Evolutionary conservation across 1,140 invertebrate species (phyloP), one percentile per base, ranked within the genome.

Genomic region (Trissolcus basalis): DNA sequence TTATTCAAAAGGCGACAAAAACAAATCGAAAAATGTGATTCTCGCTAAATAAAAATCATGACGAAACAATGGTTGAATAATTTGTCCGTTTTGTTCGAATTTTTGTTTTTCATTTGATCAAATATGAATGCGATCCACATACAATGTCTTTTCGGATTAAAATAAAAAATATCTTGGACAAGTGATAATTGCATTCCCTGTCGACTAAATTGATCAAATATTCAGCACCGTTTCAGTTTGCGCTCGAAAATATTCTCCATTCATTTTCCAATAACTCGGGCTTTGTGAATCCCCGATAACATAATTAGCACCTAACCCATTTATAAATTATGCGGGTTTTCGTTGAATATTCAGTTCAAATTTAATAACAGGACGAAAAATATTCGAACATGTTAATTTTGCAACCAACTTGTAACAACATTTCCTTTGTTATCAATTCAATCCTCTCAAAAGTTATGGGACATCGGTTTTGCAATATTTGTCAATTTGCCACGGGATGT

Each of bases 171-270:
- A 10, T 12, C 11, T 15, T 4, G 47, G 7, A 56, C 36, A 63
- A 71, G 68, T 58, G 68, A 58, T 71, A 71, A 71, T 71, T 71
- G 45, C 53, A 64, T 71, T 64, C 43, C 19, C 13, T 47, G 47
- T 53, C 47, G 9, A 51, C 32, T 15, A 39, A 61, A 58, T 59
- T 59, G 51, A 71, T 71, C 54, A 53, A 71, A 71, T 71, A 63
- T 71, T 50, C 58, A 56, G 44, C 39, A 50, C 39, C 27, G 27
- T 47, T 63, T 47, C 14, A 58, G 54, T 32, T 50, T 70, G 19
- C 43, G 68, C 19, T 43, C 55, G 6, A 48, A 47, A 50, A 58
- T 47, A 63, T 58, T 71, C 53, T 71, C 56, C 58, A 71, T 63
- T 71, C 51, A 64, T 59, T 58, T 71, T 71, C 59, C 59, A 58